Evolutionary conservation across 2,888 invertebrate genomes (phyloP), one percentile per base, ranked within the genome.

Genomic region (Catocala fraxini): DNA sequence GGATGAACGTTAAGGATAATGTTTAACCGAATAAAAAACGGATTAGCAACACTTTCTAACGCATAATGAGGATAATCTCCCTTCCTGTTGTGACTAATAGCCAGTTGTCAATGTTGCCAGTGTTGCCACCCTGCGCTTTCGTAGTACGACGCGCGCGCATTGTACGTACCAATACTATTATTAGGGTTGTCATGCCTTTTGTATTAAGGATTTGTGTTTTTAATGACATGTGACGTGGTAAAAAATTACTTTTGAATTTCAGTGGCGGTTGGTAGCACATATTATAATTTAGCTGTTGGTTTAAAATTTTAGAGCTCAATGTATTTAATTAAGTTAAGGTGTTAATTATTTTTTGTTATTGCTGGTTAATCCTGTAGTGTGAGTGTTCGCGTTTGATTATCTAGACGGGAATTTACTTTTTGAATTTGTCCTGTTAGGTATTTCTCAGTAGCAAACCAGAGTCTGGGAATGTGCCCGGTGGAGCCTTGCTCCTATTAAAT

Each of bases 41-140:
- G 88, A 89, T 92, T 90, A 90, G 69, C 78, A 73, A 78, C 82
- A 88, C 86, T 85, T 86, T 84, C 82, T 85, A 83, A 79, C 78
- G 75, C 75, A 79, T 90, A 90, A 90, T 89, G 89, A 87, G 81
- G 80, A 80, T 90, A 90, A 92, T 89, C 91, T 85, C 77, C 74
- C 73, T 84, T 82, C 77, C 79, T 83, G 85, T 85, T 82, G 80
- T 86, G 86, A 87, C 88, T 86, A 87, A 88, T 87, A 86, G 84
- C 73, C 81, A 77, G 76, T 77, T 76, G 9, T 39, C 35, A 39
- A 7, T 39, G 68, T 79, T 79, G 68, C 79, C 79, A 39, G 35
- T 39, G 68, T 79, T 79, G 68, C 79, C 79, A 82, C 82, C 83
- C 83, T 67, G 77, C 70, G 75, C 60, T 70, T 52, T 53, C 70